These are phyloP conservation scores for Mellilla xanthometata DNA, from an alignment of 2,888 invertebrate species.

Conservation along the genomic window DNA sequence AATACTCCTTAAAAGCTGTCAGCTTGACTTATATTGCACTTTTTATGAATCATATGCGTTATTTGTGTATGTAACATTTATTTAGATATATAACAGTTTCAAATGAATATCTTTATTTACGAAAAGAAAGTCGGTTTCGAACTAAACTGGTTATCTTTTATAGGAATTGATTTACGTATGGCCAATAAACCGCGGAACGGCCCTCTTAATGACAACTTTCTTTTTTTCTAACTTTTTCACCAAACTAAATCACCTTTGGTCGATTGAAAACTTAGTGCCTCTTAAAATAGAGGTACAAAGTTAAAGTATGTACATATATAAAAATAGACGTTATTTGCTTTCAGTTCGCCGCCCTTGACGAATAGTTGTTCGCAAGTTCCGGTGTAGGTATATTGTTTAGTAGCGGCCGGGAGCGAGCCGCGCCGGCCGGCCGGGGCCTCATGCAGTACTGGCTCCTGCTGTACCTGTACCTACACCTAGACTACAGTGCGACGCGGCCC, in stretches of 20 bases:
- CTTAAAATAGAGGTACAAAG: too few relatives aligned
- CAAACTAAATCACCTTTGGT: slow-evolving; percentile 1
- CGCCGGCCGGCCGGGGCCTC: slow-evolving; percentile 65
- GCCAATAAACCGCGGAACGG: slow-evolving; percentile 17
- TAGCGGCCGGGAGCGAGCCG: slow-evolving; percentile 49
- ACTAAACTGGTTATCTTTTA: background rate
- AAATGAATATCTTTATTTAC: too few relatives aligned
- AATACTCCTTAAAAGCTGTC: too few relatives aligned
- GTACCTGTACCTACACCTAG: slow-evolving; percentile 53
- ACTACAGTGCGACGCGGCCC: slow-evolving; percentile 80
- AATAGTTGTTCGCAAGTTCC: background rate
- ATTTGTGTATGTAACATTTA: too few relatives aligned
- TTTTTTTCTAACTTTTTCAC: slow-evolving; percentile 15
- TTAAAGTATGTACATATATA: too few relatives aligned
- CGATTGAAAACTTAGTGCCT: too few relatives aligned
- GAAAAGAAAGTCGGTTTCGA: too few relatives aligned
- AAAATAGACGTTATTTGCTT: too few relatives aligned
- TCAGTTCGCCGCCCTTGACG: too few relatives aligned
- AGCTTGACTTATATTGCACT: too few relatives aligned
- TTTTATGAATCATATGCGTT: too few relatives aligned
- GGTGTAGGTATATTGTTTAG: background rate
- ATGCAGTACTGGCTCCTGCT: slow-evolving; percentile 58
- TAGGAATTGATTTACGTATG: background rate
- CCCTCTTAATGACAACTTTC: slow-evolving; percentile 23
- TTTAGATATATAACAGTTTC: too few relatives aligned